phyloP scores from a whole-genome alignment of 1,140 invertebrate genomes.

The Brachionus rubens region DNA sequence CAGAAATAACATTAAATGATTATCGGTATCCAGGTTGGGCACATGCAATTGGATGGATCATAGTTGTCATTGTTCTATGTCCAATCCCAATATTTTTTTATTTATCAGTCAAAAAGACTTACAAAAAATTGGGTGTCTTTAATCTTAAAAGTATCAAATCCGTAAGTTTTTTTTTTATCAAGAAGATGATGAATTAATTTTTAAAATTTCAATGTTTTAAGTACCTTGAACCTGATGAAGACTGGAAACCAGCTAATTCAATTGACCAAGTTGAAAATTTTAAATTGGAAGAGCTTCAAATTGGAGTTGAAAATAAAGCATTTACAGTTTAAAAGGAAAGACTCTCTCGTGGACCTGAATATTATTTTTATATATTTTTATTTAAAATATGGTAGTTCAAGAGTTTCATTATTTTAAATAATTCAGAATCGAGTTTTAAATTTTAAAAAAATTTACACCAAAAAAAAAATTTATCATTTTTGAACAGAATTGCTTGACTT shows the following conservation, averaged over 20 bases:
- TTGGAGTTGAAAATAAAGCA: neutral
- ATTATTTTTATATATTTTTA: too few relatives aligned
- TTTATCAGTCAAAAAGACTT: neutral
- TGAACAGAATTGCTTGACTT: too few relatives aligned
- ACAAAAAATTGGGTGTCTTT: neutral
- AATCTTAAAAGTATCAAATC: too few relatives aligned
- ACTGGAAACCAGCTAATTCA: slow-evolving; percentile 2
- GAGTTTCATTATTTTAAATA: too few relatives aligned
- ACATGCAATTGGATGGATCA: slow-evolving; percentile 35
- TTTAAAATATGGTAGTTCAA: too few relatives aligned
- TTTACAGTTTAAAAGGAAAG: neutral
- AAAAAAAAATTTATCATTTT: too few relatives aligned
- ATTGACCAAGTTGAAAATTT: neutral
- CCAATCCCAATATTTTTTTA: slow-evolving; percentile 40
- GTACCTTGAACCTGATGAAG: neutral
- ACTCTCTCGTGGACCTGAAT: too few relatives aligned
- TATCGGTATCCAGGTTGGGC: slow-evolving; percentile 41
- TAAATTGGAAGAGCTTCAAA: neutral
- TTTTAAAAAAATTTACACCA: too few relatives aligned
- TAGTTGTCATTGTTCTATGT: slow-evolving; percentile 20
- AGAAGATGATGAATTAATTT: slow-evolving; percentile 1
- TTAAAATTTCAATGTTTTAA: neutral
- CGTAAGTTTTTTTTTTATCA: too few relatives aligned
- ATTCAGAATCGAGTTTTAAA: too few relatives aligned
- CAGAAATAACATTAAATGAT: slow-evolving; percentile 3